Percentiles rank a stretch among this genome's conserved stretches.
Evolutionary conservation across 64 coral and sea anemone species (phyloP).

Genomic region (Actinia tenebrosa): DNA sequence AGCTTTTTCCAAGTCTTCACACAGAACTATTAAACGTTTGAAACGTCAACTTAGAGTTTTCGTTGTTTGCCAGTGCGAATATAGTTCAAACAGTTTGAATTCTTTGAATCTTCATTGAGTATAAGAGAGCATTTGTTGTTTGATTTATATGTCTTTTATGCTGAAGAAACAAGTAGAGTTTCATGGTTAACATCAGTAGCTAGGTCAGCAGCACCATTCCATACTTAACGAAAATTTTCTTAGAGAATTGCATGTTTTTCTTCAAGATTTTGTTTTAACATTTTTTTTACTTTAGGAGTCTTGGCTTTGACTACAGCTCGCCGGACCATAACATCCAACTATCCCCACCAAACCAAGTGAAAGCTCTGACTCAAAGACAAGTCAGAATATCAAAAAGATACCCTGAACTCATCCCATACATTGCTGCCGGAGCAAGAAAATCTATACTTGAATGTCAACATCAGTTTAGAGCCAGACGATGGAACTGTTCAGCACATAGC

Average conservation of each 20-base stretch:
- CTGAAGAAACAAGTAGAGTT: too few relatives aligned
- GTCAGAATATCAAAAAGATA: constrained; percentile 62
- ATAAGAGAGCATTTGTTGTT: too few relatives aligned
- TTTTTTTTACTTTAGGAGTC: constrained; percentile 25
- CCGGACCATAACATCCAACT: constrained; percentile 78
- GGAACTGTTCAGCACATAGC: constrained; percentile 85
- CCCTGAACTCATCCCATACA: constrained; percentile 72
- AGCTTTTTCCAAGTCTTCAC: not conserved
- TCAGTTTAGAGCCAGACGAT: constrained; percentile 62
- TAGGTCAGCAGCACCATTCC: not conserved
- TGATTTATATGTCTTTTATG: not conserved
- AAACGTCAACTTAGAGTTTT: too few relatives aligned
- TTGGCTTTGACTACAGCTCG: constrained; percentile 48
- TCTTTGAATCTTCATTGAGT: too few relatives aligned
- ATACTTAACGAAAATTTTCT: not conserved
- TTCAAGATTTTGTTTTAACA: not conserved
- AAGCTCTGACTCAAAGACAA: constrained; percentile 70
- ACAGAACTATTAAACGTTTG: not conserved
- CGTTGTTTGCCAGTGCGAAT: too few relatives aligned
- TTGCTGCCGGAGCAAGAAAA: constrained; percentile 54
- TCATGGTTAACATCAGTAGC: too few relatives aligned
- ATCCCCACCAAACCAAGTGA: constrained; percentile 71
- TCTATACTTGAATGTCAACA: constrained; percentile 71
- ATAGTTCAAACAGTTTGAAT: too few relatives aligned
- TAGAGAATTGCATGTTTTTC: constrained; percentile 9